phyloP scores from a whole-genome alignment of 1,140 invertebrate genomes.

The Euwallacea fornicatus region DNA sequence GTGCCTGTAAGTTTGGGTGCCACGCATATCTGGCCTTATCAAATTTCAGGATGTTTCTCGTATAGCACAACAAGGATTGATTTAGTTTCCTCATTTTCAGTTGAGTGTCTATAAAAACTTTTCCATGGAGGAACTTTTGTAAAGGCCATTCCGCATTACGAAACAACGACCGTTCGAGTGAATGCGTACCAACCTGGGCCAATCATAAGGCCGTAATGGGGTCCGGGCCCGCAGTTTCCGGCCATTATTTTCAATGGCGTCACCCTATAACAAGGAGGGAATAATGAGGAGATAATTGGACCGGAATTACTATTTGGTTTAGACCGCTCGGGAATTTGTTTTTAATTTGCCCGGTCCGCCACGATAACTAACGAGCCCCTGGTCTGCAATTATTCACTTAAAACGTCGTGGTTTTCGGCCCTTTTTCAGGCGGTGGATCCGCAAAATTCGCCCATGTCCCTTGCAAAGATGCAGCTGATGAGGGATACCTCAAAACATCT shows the following conservation, averaged over 20 bases:
- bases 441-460: too few species aligned
- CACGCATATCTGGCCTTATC: too few species aligned
- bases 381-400: constrained; percentile 20
- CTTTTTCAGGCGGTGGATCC: neutral
- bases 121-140: too few species aligned
- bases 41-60: too few species aligned
- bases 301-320: constrained; percentile 36
- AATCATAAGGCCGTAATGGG: constrained; percentile 30
- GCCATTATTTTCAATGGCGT: constrained; percentile 34
- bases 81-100: too few species aligned
- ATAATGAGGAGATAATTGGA: constrained; percentile 35
- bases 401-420: constrained; percentile 9
- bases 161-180: neutral
- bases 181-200: constrained; percentile 25
- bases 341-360: constrained; percentile 28
- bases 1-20: too few species aligned
- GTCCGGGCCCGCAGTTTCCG: constrained; percentile 24
- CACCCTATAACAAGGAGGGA: constrained; percentile 31
- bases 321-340: constrained; percentile 26
- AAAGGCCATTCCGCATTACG: too few species aligned
- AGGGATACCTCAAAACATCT: too few species aligned
- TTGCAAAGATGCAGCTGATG: too few species aligned
- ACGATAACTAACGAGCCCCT: constrained; percentile 18
- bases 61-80: too few species aligned
- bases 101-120: too few species aligned